Evolutionary conservation across 2,888 invertebrate species (phyloP), one percentile per base, ranked within the genome.

Genomic region (Cabera pusaria): DNA sequence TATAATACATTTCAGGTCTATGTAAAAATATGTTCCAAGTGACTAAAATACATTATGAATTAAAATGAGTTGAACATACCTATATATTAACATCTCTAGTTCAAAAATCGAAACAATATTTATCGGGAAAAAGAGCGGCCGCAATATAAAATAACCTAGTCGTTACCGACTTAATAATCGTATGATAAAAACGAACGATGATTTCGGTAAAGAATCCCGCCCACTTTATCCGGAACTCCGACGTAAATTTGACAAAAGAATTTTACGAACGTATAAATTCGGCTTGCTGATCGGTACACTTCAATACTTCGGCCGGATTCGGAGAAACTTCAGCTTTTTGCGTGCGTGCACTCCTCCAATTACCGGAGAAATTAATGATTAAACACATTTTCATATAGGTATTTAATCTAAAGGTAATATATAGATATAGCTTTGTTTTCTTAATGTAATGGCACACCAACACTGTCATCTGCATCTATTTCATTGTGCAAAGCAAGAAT

Each of bases 161-260:
- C 17, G 26, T 32, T 6, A 36, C 38, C 36, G 58, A 67, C 71
- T 63, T 84, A 84, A 85, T 85, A 85, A 84, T 74, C 50, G 59
- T n/a, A n/a, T 38, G 56, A 63, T 64, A 82, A 85, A 86, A 84
- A 81, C 47, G 19, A 40, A 62, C 71, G 72, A 72, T 80, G 79
- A 76, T 81, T 84, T 84, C 85, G 72, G 68, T 67, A 80, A 84
- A 81, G 85, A 85, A 86, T 84, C 64, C 72, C 35, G 11, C 25
- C 73, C 77, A 71, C 66, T 76, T 74, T 75, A 74, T 76, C 68
- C 70, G 74, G 78, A 76, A 65, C 75, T 67, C 64, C 78, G 72
- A 65, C 72, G 83, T 83, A 84, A 85, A 85, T 86, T 86, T 85
- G 85, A 86, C 85, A 86, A 83, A 85, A 79, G 85, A 73, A 87